Conservation (phyloP, 2,888 invertebrate species). For the Drosophila hawaiiensis region DNA sequence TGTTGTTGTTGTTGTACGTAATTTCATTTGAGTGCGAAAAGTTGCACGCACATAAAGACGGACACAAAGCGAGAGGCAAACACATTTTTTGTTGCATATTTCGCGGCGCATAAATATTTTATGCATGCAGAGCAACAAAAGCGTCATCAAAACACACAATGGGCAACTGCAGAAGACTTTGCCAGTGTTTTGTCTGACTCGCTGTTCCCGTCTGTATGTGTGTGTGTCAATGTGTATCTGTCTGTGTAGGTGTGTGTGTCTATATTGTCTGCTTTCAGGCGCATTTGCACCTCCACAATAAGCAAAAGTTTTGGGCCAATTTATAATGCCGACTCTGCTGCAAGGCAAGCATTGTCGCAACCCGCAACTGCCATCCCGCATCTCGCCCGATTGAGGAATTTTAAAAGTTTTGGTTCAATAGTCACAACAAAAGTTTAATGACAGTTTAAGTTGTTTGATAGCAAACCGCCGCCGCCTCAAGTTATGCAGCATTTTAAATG, state of each 20-base stretch:
- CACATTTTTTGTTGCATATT: constrained; percentile 73
- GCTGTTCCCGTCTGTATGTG: neutral
- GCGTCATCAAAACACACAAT: constrained; percentile 67
- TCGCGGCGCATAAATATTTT: constrained; percentile 76
- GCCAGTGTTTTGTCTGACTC: constrained; percentile 28
- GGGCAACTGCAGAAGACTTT: constrained; percentile 42
- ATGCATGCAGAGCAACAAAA: constrained; percentile 75
- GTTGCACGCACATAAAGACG: constrained; percentile 69
- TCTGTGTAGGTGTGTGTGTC: constrained; percentile 2
- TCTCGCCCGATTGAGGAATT: constrained; percentile 52
- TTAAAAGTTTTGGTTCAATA: constrained; percentile 62
- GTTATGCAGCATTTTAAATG: constrained; percentile 47
- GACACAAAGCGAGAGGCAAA: constrained; percentile 10
- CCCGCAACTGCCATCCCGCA: neutral
- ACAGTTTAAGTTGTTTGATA: constrained; percentile 83
- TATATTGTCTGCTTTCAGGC: constrained; percentile 50
- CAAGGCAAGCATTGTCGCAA: constrained; percentile 58
- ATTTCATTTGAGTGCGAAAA: constrained; percentile 82
- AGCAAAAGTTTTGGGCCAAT: constrained; percentile 70
- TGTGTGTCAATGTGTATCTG: constrained; percentile 15
- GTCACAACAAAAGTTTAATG: constrained; percentile 81
- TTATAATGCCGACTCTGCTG: constrained; percentile 55
- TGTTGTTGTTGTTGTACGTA: constrained; percentile 59
- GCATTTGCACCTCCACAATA: constrained; percentile 73
- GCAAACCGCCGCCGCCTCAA: constrained; percentile 42